Evolutionary conservation across 2,888 invertebrate species (phyloP).

Genomic region (Acrobasis suavella): DNA sequence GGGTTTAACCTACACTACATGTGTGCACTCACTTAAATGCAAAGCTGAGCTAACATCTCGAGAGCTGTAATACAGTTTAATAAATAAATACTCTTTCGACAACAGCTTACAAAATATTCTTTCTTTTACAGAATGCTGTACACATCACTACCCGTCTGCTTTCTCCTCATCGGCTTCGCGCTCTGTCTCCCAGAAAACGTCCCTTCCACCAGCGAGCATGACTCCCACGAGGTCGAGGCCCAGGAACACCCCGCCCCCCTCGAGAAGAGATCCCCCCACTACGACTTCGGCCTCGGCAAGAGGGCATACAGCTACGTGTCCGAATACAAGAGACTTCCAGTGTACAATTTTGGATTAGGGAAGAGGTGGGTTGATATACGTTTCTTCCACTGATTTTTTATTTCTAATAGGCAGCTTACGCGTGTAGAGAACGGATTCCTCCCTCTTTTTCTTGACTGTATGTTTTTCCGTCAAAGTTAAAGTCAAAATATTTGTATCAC

Average conservation of each 20-base stretch:
- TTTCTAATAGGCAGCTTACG: background rate
- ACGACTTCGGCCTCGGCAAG: constrained; percentile 80
- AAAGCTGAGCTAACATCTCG: too few species aligned
- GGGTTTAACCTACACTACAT: too few species aligned
- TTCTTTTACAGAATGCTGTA: constrained; percentile 66
- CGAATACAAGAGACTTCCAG: constrained; percentile 83
- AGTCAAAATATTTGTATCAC: too few species aligned
- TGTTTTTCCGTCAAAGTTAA: too few species aligned
- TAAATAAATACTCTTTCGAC: too few species aligned
- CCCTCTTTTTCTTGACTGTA: too few species aligned
- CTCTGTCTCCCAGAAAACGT: constrained; percentile 65
- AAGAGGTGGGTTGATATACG: constrained; percentile 61
- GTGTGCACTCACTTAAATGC: too few species aligned
- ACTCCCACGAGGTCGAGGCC: constrained; percentile 37
- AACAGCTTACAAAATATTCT: background rate
- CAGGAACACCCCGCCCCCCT: constrained; percentile 44
- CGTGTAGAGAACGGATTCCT: too few species aligned
- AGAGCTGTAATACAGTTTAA: too few species aligned
- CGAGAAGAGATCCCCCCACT: constrained; percentile 77
- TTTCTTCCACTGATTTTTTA: constrained; percentile 5
- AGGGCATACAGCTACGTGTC: constrained; percentile 84
- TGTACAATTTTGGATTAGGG: constrained; percentile 84
- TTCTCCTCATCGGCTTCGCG: constrained; percentile 59
- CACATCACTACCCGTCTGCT: constrained; percentile 55
- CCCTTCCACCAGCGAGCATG: constrained; percentile 29